Evolutionary conservation across 2,888 invertebrate genomes (phyloP), one percentile per base, ranked within the genome.

Genomic region (Dascillus cervinus): DNA sequence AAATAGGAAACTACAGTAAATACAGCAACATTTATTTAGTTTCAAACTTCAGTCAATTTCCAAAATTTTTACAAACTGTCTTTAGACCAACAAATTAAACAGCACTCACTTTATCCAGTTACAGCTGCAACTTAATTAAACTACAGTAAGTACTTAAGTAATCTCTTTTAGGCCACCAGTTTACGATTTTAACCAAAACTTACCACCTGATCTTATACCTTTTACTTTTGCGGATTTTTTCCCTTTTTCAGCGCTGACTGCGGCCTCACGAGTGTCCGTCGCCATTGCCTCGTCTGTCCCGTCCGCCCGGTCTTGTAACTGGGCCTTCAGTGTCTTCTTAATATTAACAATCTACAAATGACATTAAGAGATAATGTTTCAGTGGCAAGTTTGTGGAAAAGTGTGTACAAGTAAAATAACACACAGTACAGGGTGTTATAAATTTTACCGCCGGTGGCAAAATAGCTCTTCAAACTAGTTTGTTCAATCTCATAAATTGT

Each of bases 261-360:
- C 66, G 8, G 76, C 71, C 50, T 81, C 79, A 25, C 80, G 70
- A 39, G 75, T 75, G 31, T 82, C 87, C 3, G 81, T 79, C 11
- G 84, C 76, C 60, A 88, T 86, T 9, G 82, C 79, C 55, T 92
- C 91, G 47, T 91, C 90, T n/a, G 77, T 79, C 49, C 89, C 90
- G 46, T 78, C 75, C 5, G 73, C 66, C 53, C 67, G 62, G 19
- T 69, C 68, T 31, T 68, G 73, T 8, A 73, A 61, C 57, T 87
- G 90, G 12, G 81, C 78, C 61, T 90, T 89, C 19, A 94, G 66
- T 1, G 84, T 82, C 66, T 91, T 92, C 68, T 90, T 92, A 50
- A 94, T 82, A 61, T 82, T 86, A 6, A 77, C 58, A 47, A 91
- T 83, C 90, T 92, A 44, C 34, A 35, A 41, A 35, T 21, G 34